These are phyloP conservation scores for Ichneumoninae sp. DNA, from an alignment of 2,888 invertebrate species.

Conservation along the genomic window DNA sequence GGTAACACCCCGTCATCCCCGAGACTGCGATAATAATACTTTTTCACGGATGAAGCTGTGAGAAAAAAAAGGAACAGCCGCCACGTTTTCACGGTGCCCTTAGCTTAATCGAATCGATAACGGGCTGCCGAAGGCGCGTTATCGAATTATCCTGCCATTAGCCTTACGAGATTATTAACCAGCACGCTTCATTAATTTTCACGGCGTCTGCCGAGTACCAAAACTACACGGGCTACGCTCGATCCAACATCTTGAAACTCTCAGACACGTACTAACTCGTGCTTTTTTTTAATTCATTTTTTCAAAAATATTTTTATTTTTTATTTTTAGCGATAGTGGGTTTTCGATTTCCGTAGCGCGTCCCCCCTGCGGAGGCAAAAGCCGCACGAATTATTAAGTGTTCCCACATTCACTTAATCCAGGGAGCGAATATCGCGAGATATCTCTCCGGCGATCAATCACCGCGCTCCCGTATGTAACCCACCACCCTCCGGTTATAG, in stretches of 20 bases:
- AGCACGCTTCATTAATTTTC: slow-evolving; percentile 76
- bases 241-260: slow-evolving; percentile 13
- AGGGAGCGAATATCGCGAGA: slow-evolving; percentile 81
- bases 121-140: slow-evolving; percentile 65
- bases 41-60: slow-evolving; percentile 9
- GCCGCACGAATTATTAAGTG: slow-evolving; percentile 73
- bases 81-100: slow-evolving; percentile 79
- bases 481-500: slow-evolving; percentile 62
- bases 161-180: slow-evolving; percentile 71
- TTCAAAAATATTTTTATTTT: slow-evolving; percentile 7
- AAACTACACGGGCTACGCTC: background rate
- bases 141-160: slow-evolving; percentile 78
- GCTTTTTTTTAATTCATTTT: background rate
- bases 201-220: slow-evolving; percentile 29
- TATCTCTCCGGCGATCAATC: slow-evolving; percentile 84
- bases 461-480: slow-evolving; percentile 70
- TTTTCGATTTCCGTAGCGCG: slow-evolving; percentile 56
- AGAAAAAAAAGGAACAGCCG: slow-evolving; percentile 30
- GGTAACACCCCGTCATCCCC: slow-evolving; percentile 24
- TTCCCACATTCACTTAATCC: slow-evolving; percentile 83
- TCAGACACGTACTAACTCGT: background rate
- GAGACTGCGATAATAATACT: slow-evolving; percentile 38
- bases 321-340: slow-evolving; percentile 34
- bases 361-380: slow-evolving; percentile 40
- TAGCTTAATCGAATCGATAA: slow-evolving; percentile 81